These are phyloP conservation scores for Sebastes variabilis DNA, from an alignment of 2,797 vertebrate genomes.

Conservation along the genomic window DNA sequence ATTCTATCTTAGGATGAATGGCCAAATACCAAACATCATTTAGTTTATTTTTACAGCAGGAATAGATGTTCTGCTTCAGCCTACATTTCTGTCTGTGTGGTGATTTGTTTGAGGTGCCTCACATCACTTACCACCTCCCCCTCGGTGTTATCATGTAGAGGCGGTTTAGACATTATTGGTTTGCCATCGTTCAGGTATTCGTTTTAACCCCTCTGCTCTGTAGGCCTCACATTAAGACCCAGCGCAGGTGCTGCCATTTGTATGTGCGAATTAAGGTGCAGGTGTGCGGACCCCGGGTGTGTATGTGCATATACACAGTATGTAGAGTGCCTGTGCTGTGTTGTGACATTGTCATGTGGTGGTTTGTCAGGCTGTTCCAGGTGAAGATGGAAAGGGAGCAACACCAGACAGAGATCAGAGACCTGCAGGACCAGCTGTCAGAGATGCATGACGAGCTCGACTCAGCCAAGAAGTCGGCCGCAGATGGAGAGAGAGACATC, in stretches of 20 bases:
- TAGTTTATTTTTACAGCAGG: background rate
- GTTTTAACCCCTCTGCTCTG: conserved; percentile 33
- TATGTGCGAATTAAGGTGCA: conserved; percentile 52
- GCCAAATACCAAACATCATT: background rate
- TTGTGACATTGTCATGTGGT: conserved; percentile 39
- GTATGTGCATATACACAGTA: conserved; percentile 7
- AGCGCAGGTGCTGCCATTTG: conserved; percentile 51
- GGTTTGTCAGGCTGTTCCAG: conserved; percentile 89
- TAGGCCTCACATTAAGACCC: conserved; percentile 17
- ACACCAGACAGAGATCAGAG: conserved; percentile 95
- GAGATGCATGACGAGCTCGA: conserved; percentile 99
- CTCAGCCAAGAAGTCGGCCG: conserved; percentile 82
- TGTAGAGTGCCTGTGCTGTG: conserved; percentile 12
- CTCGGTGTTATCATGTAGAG: conserved; percentile 15
- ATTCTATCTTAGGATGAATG: background rate
- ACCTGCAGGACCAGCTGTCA: conserved; percentile 97
- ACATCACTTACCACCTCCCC: conserved; percentile 39
- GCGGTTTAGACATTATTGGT: conserved; percentile 46
- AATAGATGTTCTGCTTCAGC: conserved; percentile 4
- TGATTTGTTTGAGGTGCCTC: conserved; percentile 36
- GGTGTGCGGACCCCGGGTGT: conserved; percentile 15
- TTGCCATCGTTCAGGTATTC: conserved; percentile 25
- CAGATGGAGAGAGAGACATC: conserved; percentile 87
- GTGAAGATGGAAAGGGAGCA: conserved; percentile 97
- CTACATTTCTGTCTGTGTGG: background rate